Evolutionary conservation across 2,888 invertebrate genomes (phyloP).

Genomic region (Diarsia mendica): DNA sequence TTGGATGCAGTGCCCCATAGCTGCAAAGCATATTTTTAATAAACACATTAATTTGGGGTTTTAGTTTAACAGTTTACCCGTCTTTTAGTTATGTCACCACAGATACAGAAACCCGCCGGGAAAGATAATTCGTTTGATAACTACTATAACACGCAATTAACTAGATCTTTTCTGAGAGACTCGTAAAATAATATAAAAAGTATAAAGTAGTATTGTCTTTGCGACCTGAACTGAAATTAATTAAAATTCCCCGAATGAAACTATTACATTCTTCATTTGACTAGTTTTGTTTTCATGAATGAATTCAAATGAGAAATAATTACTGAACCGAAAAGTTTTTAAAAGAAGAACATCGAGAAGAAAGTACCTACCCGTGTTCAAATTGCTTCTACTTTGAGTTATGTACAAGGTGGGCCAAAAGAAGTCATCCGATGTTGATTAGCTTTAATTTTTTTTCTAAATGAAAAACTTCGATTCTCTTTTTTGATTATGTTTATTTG

Average conservation of each 20-base stretch:
- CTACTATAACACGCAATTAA: slow-evolving; percentile 6
- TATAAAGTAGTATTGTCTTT: background rate
- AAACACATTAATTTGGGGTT: too few species aligned
- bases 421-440: too few species aligned
- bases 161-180: background rate
- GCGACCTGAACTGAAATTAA: background rate
- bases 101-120: background rate
- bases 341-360: background rate
- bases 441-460: too few species aligned
- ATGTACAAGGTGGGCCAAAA: too few species aligned
- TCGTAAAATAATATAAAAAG: background rate
- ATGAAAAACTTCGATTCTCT: too few species aligned
- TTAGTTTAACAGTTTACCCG: too few species aligned
- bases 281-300: background rate
- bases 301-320: background rate
- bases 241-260: background rate
- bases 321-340: background rate
- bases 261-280: background rate
- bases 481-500: too few species aligned
- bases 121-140: background rate
- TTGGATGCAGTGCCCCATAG: too few species aligned
- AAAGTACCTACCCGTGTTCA: background rate
- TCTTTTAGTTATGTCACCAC: slow-evolving; percentile 6
- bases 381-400: too few species aligned
- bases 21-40: too few species aligned